These are phyloP conservation scores for Liasis olivaceus DNA, from an alignment of 2,797 vertebrate species.

Conservation along the genomic window DNA sequence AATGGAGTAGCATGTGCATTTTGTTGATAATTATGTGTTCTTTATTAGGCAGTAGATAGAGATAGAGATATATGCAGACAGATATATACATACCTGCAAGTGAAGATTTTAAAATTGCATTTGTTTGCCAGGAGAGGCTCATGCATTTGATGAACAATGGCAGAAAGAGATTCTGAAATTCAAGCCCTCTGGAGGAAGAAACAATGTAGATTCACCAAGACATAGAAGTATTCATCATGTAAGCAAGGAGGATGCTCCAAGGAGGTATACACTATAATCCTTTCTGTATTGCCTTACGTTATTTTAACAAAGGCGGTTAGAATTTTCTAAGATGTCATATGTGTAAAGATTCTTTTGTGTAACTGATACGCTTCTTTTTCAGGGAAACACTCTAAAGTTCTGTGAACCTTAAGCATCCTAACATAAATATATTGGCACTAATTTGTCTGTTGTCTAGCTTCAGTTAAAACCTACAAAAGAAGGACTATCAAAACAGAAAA, in stretches of 20 bases:
- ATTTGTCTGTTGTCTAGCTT: not conserved
- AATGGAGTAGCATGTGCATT: not conserved
- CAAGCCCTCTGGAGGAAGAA: conserved; percentile 63
- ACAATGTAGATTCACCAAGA: conserved; percentile 67
- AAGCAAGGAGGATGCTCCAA: conserved; percentile 55
- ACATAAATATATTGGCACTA: not conserved
- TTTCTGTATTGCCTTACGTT: not conserved
- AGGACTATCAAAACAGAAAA: not conserved
- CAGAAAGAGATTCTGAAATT: conserved; percentile 83
- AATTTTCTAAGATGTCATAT: not conserved
- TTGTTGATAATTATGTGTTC: not conserved
- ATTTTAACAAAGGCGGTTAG: not conserved
- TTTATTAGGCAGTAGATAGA: not conserved
- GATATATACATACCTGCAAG: not conserved
- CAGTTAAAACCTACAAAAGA: not conserved
- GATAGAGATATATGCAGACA: not conserved
- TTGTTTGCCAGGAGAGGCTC: conserved; percentile 82
- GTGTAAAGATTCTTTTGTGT: not conserved
- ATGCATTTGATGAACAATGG: conserved; percentile 89
- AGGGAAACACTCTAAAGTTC: not conserved
- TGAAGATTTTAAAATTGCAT: not conserved
- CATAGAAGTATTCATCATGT: conserved; percentile 62
- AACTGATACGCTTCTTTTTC: not conserved
- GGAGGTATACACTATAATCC: conserved; percentile 74
- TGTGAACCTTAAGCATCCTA: not conserved